These are phyloP conservation scores for Hydropotes inermis DNA, from an alignment of 2,113 vertebrate species.

Conservation along the genomic window DNA sequence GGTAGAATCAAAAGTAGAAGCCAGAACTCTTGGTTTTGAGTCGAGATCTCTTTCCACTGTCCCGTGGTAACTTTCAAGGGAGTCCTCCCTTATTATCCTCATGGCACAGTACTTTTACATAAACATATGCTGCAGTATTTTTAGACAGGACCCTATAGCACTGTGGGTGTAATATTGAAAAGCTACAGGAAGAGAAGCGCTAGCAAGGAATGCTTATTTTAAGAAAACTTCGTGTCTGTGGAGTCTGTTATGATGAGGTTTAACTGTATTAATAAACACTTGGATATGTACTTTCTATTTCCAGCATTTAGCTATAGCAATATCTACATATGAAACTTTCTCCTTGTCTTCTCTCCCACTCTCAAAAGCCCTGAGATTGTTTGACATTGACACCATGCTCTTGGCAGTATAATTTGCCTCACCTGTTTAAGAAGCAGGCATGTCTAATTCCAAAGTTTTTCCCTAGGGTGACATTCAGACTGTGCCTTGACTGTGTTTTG, in stretches of 20 bases:
- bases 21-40: not conserved
- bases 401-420: not conserved
- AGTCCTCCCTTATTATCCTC: not conserved
- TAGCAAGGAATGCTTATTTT: conserved; percentile 37
- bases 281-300: not conserved
- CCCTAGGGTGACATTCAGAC: not conserved
- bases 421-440: conserved; percentile 25
- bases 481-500: not conserved
- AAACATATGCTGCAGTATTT: conserved; percentile 33
- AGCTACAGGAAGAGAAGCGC: not conserved
- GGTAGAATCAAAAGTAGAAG: not conserved
- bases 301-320: not conserved
- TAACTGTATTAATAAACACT: not conserved
- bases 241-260: not conserved
- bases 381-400: not conserved
- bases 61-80: not conserved
- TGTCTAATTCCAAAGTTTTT: not conserved
- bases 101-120: conserved; percentile 6
- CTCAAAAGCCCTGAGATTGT: not conserved
- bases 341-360: not conserved
- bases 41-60: not conserved
- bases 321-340: not conserved
- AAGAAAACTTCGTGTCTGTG: conserved; percentile 6
- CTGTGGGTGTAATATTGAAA: not conserved
- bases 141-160: conserved; percentile 23